Percentiles rank a stretch among this genome's conserved stretches.
Evolutionary conservation across 2,797 vertebrate species (phyloP).

Genomic region (Dermochelys coriacea): DNA sequence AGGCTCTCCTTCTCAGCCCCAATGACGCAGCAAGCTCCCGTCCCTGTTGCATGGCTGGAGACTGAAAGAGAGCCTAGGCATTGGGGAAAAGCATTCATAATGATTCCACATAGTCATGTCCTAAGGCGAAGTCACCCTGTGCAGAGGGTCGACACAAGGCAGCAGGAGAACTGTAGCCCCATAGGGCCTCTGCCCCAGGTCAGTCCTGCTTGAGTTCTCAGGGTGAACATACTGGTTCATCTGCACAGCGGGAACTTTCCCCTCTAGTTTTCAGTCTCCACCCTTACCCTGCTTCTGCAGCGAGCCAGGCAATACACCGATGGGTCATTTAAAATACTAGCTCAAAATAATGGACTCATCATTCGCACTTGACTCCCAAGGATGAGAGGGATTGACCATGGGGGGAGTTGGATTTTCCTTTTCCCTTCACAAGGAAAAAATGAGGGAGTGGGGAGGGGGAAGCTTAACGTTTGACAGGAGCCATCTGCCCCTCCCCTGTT

Average conservation of each 20-base stretch:
- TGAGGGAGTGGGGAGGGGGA: neutral
- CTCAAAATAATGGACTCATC: neutral
- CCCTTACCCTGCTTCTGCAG: accelerated
- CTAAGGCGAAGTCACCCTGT: neutral
- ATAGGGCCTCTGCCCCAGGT: no score
- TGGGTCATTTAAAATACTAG: neutral
- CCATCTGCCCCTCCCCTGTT: accelerated
- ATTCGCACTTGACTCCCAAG: neutral
- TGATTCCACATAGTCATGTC: neutral
- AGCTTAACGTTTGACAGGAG: neutral
- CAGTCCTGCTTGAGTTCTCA: neutral
- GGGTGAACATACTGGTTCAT: neutral
- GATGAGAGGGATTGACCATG: neutral
- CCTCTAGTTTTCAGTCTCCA: neutral
- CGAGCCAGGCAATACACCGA: neutral
- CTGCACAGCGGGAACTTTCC: neutral
- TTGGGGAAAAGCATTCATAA: neutral
- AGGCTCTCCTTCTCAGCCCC: neutral
- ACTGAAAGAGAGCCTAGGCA: neutral
- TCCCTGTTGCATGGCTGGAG: neutral
- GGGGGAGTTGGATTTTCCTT: neutral
- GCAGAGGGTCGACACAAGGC: neutral
- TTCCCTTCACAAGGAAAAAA: neutral
- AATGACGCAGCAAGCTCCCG: neutral
- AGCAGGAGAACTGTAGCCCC: neutral